Conservation (phyloP, 1,140 invertebrate genomes). For the Eubasilissa regina region DNA sequence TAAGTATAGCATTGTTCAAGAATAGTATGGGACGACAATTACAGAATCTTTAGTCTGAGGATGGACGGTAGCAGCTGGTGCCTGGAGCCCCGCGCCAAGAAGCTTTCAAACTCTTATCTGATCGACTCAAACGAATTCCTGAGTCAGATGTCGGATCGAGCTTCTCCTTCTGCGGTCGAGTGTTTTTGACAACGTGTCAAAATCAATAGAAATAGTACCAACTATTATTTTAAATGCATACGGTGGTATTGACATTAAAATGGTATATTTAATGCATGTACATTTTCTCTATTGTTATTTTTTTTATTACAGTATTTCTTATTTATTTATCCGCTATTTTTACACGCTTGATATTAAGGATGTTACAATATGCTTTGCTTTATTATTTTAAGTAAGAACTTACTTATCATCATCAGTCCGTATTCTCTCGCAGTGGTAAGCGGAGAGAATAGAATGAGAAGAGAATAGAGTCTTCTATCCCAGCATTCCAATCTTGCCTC, state of each 20-base stretch:
- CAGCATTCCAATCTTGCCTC: too few species aligned
- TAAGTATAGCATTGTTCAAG: slow-evolving; percentile 41
- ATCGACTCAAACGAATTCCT: neutral
- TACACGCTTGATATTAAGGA: too few species aligned
- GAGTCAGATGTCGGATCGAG: neutral
- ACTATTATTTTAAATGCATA: neutral
- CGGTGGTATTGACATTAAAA: neutral
- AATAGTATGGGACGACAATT: slow-evolving; percentile 5
- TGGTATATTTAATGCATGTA: too few species aligned
- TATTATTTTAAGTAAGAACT: too few species aligned
- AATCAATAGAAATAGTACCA: neutral
- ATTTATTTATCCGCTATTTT: too few species aligned
- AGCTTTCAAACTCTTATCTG: slow-evolving; percentile 6
- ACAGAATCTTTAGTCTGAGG: slow-evolving; percentile 4
- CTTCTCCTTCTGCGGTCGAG: neutral
- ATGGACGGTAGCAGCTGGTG: slow-evolving; percentile 31
- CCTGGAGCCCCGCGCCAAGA: neutral
- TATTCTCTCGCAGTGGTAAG: too few species aligned
- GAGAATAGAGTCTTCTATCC: too few species aligned
- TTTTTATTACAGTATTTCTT: too few species aligned
- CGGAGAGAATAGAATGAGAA: too few species aligned
- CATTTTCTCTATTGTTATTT: too few species aligned
- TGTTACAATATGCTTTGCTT: too few species aligned
- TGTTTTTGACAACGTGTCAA: neutral
- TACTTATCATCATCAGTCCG: too few species aligned